A percentile compares a stretch with the other conserved stretches of the same genome.
Conservation (phyloP, 2,888 invertebrate species). For the Trissolcus japonicus region DNA sequence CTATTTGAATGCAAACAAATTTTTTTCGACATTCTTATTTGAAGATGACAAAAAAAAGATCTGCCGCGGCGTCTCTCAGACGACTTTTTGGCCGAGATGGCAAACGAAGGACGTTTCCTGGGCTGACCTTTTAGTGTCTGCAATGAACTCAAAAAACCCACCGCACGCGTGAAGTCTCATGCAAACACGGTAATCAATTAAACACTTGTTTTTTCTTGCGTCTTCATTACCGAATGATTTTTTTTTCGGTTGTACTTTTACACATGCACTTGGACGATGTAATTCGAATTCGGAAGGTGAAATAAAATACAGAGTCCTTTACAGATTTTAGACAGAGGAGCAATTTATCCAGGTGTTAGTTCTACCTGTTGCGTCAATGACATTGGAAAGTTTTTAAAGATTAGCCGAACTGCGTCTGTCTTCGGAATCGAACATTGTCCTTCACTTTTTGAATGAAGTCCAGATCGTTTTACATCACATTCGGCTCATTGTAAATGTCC, state of each 20-base stretch:
- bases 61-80: neutral
- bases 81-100: slow-evolving; percentile 1
- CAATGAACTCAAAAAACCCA: too few relatives aligned
- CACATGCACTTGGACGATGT: neutral
- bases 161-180: too few relatives aligned
- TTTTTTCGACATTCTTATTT: too few relatives aligned
- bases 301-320: neutral
- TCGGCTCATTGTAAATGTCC: slow-evolving; percentile 2
- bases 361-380: slow-evolving; percentile 48
- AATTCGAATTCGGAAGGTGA: neutral
- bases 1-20: too few relatives aligned
- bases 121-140: neutral
- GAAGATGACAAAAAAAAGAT: too few relatives aligned
- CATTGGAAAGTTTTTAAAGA: slow-evolving; percentile 46
- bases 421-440: slow-evolving; percentile 41
- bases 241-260: too few relatives aligned
- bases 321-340: slow-evolving; percentile 15
- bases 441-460: slow-evolving; percentile 41
- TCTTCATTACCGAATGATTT: neutral
- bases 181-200: too few relatives aligned
- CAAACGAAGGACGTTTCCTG: slow-evolving; percentile 11
- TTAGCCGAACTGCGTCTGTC: slow-evolving; percentile 10
- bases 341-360: slow-evolving; percentile 24
- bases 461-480: slow-evolving; percentile 17
- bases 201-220: neutral